phyloP scores from a whole-genome alignment of 2,888 invertebrate species.

The Anaspis maculata region DNA sequence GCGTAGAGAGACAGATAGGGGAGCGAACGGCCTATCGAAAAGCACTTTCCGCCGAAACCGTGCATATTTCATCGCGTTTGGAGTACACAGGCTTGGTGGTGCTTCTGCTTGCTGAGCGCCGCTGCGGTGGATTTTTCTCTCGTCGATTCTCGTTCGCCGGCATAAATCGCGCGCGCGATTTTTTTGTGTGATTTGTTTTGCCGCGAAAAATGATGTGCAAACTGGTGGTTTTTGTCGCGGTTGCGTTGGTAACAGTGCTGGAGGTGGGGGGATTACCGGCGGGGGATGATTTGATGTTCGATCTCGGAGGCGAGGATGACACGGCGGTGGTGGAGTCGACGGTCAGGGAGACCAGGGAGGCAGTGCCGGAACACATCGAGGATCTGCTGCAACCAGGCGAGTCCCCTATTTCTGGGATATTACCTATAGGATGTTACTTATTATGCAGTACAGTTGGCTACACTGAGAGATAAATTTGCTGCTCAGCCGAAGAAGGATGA shows the following conservation, averaged over 20 bases:
- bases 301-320: slow-evolving; percentile 45
- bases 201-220: no score
- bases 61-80: slow-evolving; percentile 9
- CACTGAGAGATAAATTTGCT: no score
- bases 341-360: slow-evolving; percentile 49
- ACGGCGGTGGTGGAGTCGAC: slow-evolving; percentile 50
- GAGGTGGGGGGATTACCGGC: slow-evolving; percentile 14
- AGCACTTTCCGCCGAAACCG: slow-evolving; percentile 8
- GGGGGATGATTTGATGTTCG: slow-evolving; percentile 23
- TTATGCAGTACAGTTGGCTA: no score
- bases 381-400: slow-evolving; percentile 34
- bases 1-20: no score
- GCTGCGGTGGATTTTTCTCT: no score
- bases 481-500: no score
- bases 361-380: slow-evolving; percentile 33
- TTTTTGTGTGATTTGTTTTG: no score
- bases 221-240: slow-evolving; percentile 5
- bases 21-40: slow-evolving; percentile 15
- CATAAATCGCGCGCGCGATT: slow-evolving; percentile 10
- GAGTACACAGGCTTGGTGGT: no score
- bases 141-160: no score
- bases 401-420: slow-evolving; percentile 4
- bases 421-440: no score
- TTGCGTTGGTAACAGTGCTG: slow-evolving; percentile 7
- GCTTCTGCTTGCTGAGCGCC: no score